phyloP scores from a whole-genome alignment of 2,888 invertebrate genomes.

The Alviniconcha strummeri region DNA sequence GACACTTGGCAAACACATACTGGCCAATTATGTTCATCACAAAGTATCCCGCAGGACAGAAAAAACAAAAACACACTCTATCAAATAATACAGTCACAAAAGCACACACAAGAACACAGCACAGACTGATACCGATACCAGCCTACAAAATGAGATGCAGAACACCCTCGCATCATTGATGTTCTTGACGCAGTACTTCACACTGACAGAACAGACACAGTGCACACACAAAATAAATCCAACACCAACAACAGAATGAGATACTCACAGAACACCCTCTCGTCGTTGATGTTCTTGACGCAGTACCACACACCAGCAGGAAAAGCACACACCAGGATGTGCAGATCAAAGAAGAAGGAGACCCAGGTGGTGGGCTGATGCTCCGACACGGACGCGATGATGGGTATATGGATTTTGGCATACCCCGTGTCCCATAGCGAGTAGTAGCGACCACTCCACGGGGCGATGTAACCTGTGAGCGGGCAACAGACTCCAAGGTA shows the following conservation, averaged over 20 bases:
- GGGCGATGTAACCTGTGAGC: constrained; percentile 87
- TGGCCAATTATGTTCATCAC: background rate
- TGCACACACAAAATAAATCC: background rate
- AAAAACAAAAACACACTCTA: too few species aligned
- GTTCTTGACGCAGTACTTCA: background rate
- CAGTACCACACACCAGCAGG: constrained; percentile 99
- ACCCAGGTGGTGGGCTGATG: constrained; percentile 99
- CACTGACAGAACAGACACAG: too few species aligned
- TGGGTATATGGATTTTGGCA: constrained; percentile 99
- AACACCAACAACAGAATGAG: background rate
- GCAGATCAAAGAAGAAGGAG: constrained; percentile 90
- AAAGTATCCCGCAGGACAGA: background rate
- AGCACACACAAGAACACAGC: background rate
- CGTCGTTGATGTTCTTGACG: constrained; percentile 97
- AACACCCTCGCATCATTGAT: background rate
- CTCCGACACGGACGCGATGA: constrained; percentile 98
- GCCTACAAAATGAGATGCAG: background rate
- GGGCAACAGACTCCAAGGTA: too few species aligned
- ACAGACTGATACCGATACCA: background rate
- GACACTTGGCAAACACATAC: constrained; percentile 11
- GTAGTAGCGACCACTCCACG: constrained; percentile 97
- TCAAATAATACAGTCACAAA: too few species aligned
- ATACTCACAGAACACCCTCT: constrained; percentile 93
- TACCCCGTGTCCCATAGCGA: constrained; percentile 99
- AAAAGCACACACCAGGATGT: constrained; percentile 95